phyloP scores from a whole-genome alignment of 1,140 invertebrate genomes.

The Platorchestia sp. region DNA sequence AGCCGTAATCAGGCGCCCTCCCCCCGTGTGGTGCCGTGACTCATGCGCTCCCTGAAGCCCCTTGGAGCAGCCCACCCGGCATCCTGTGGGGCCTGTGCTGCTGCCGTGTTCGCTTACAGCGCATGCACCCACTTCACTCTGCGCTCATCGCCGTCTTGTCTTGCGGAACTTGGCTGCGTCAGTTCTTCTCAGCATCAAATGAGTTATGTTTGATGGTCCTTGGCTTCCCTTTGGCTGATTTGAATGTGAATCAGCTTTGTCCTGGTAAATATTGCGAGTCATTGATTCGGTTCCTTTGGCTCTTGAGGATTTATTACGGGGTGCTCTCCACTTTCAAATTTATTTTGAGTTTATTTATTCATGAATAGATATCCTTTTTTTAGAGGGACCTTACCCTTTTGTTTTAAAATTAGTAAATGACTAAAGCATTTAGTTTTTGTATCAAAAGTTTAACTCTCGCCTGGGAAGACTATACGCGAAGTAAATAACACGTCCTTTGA shows the following conservation, averaged over 20 bases:
- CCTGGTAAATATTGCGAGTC: not conserved
- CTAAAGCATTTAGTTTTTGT: not conserved
- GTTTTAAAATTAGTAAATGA: not conserved
- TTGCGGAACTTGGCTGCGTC: not conserved
- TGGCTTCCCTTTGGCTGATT: not conserved
- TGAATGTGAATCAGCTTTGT: not conserved
- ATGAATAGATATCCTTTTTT: not conserved
- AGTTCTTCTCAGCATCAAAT: not conserved
- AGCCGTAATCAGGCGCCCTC: not conserved
- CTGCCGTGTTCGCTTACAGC: not conserved
- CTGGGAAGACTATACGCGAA: too few species aligned
- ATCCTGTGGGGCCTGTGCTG: not conserved
- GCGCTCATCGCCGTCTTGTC: not conserved
- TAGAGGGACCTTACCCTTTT: not conserved
- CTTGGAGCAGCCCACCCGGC: not conserved
- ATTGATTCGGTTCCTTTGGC: not conserved
- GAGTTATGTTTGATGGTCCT: not conserved
- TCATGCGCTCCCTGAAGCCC: not conserved
- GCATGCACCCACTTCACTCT: not conserved
- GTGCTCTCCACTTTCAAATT: too few species aligned
- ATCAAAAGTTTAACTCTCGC: too few species aligned
- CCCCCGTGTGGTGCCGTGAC: not conserved
- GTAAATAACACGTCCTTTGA: too few species aligned
- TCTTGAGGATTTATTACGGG: too few species aligned
- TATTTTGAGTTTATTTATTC: not conserved